Evolutionary conservation across 2,888 invertebrate species (phyloP), one percentile per base, ranked within the genome.

Genomic region (Brachylomia viminalis): DNA sequence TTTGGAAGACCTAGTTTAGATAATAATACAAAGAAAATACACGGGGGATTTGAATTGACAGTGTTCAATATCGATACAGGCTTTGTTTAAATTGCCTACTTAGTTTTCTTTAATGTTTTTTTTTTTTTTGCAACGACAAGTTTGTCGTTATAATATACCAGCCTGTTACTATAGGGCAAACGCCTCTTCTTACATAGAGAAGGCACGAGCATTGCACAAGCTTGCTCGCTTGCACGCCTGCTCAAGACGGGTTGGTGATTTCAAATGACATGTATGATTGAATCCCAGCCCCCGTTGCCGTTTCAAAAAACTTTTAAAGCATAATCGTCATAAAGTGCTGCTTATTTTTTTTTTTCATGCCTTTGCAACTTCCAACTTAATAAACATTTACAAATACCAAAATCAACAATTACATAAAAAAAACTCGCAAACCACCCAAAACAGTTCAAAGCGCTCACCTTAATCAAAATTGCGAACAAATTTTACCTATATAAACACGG

Each of bases 1-100:
- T 75, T 64, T 13, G n/a, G 47, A 77, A 67, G 64, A 49, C 13
- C 64, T 72, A 54, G 47, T 68, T 67, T 49, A 45, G 5, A 49
- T 59, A 61, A 69, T 30, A 59, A 61, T 66, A 38, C 23, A 45
- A 62, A 20, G 33, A 59, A 82, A 59, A 47, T 47, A 75, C 23
- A 68, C 45, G 11, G 15, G 17, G 8, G 11, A 27, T 64, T 80
- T 27, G 23, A 65, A 33, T 62, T 66, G 27, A 38, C 33, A 52
- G 23, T 47, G 20, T 68, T 27, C n/a, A 23, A 54, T 45, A 20
- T 45, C 33, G 45, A 62, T 75, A 45, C n/a, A 17, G 17, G 20
- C 6, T 76, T 45, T 64, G 8, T 62, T 62, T 33, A 15, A 42
- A 30, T 54, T 62, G 23, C 15, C 2, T 15, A 23, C 7, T 15